These are phyloP conservation scores for Sussaba pulchella DNA, from an alignment of 2,888 invertebrate genomes.

Conservation along the genomic window DNA sequence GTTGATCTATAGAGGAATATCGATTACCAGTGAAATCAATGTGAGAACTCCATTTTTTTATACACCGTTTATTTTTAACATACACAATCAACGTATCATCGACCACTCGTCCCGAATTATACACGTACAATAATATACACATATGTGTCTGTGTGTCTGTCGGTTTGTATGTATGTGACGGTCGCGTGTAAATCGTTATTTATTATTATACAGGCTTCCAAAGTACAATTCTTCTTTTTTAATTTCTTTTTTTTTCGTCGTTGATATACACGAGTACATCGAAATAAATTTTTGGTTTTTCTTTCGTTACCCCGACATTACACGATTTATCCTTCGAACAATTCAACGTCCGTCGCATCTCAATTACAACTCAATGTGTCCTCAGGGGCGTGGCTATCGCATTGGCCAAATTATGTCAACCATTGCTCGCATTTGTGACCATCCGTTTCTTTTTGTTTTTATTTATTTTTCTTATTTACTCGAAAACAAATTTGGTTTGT, in stretches of 20 bases:
- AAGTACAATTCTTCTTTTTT: constrained; percentile 39
- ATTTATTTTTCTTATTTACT: constrained; percentile 4
- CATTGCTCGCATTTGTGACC: constrained; percentile 5
- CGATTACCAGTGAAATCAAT: neutral
- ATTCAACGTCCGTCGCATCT: constrained; percentile 36
- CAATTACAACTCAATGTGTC: constrained; percentile 19
- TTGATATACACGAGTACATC: constrained; percentile 11
- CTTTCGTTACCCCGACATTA: constrained; percentile 32
- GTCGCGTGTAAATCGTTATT: constrained; percentile 31
- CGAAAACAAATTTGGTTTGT: constrained; percentile 21
- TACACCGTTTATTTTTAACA: constrained; percentile 84
- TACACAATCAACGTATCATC: constrained; percentile 82
- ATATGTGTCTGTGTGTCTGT: constrained; percentile 62
- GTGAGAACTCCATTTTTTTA: constrained; percentile 74
- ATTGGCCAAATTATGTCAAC: constrained; percentile 18
- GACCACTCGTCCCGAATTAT: constrained; percentile 77
- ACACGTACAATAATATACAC: constrained; percentile 78
- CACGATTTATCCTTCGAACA: constrained; percentile 40
- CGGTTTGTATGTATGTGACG: constrained; percentile 42
- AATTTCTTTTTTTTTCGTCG: neutral
- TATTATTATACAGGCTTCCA: constrained; percentile 51
- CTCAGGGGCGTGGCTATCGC: constrained; percentile 39
- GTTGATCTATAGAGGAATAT: neutral
- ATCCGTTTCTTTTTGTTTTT: constrained; percentile 7
- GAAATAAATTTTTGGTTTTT: constrained; percentile 15